Conservation (phyloP, 2,113 vertebrate genomes). For the Ailurus styani region DNA sequence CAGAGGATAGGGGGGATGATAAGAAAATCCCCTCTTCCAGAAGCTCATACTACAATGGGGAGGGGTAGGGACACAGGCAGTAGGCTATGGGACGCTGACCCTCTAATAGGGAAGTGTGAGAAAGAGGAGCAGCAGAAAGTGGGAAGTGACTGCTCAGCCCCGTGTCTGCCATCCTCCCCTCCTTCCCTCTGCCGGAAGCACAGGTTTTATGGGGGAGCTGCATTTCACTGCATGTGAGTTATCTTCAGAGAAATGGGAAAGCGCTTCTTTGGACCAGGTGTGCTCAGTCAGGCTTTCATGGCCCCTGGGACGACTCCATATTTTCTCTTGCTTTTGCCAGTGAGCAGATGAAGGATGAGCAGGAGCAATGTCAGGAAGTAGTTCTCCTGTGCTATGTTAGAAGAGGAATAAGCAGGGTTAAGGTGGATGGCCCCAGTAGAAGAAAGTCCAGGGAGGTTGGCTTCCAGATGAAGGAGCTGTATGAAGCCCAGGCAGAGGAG, state of each 20-base stretch:
- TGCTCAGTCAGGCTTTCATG: not conserved
- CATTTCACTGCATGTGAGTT: not conserved
- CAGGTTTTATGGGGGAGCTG: not conserved
- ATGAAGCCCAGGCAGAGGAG: not conserved
- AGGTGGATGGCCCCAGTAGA: not conserved
- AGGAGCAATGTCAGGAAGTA: not conserved
- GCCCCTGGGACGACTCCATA: not conserved
- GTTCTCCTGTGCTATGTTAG: not conserved
- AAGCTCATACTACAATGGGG: not conserved
- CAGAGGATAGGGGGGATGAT: not conserved
- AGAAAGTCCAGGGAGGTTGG: not conserved
- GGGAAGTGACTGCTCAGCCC: not conserved
- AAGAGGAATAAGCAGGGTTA: not conserved
- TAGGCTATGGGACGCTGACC: fast-evolving
- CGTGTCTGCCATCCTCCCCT: not conserved
- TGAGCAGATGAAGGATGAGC: not conserved
- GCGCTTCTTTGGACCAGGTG: not conserved
- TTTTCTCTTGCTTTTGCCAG: not conserved
- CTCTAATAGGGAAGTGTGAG: not conserved
- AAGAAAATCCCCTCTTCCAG: not conserved
- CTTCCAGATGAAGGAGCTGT: not conserved
- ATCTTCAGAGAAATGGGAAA: not conserved
- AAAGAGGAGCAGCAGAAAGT: not conserved
- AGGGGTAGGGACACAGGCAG: not conserved
- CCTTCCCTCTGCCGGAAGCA: not conserved